Conservation (phyloP, 2,113 vertebrate species). For the Corydoras sp. region DNA sequence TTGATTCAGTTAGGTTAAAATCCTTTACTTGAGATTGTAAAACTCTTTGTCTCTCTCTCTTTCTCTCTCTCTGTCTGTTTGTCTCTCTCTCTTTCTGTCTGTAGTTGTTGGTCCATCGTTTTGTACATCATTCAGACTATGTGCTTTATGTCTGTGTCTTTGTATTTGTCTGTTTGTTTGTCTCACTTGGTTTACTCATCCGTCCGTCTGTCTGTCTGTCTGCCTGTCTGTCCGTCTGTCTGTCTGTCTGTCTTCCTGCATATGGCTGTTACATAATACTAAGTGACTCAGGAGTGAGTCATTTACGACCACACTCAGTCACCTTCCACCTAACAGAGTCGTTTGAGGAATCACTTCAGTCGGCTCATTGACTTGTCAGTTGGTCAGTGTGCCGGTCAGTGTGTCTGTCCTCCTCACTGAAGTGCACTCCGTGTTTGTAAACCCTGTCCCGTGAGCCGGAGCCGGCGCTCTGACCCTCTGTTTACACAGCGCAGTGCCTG, state of each 20-base stretch:
- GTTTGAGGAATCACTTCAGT: no score
- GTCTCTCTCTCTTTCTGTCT: neutral
- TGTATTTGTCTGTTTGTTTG: neutral
- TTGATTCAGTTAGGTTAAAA: no score
- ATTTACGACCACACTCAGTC: no score
- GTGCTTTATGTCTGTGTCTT: neutral
- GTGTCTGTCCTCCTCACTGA: neutral
- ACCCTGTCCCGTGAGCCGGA: neutral
- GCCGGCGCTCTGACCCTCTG: conserved; percentile 28
- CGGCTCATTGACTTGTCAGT: no score
- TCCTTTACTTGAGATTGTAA: no score
- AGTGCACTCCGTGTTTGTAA: neutral
- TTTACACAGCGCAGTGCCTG: conserved; percentile 32
- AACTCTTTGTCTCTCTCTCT: neutral
- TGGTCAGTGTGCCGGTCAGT: neutral
- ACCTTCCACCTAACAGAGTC: no score
- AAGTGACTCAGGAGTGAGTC: no score
- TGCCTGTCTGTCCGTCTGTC: neutral
- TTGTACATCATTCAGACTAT: neutral
- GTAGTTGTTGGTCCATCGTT: neutral
- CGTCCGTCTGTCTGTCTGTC: neutral
- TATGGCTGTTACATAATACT: neutral
- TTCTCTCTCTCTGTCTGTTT: neutral
- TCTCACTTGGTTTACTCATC: neutral
- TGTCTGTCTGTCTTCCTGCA: neutral